Evolutionary conservation across 2,888 invertebrate genomes (phyloP), one percentile per base, ranked within the genome.

Genomic region (Embidobia sp.): DNA sequence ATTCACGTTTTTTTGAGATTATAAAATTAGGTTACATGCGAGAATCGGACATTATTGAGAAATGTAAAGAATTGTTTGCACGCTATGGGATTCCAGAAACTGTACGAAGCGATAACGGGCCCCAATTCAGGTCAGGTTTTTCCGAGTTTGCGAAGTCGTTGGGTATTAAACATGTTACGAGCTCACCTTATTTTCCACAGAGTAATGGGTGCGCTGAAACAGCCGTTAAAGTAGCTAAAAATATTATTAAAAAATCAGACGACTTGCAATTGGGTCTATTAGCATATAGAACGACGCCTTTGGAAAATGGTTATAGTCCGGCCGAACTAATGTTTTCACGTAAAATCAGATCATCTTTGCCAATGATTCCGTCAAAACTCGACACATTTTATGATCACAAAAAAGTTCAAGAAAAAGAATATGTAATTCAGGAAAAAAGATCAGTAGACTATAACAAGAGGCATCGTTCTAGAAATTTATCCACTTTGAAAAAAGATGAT

Each of bases 1-100:
- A 75, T 61, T 80, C 79, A 6, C 11, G 80, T 2, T 83, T 64
- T 46, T 64, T 80, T n/a, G 80, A 82, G 59, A 66, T 82, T 4
- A 11, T n/a, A 13, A 15, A 11, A 5, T n/a, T 63, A 7, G 42
- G 19, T 15, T 0, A n/a, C 5, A n/a, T 63, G 15, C 3, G 3
- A 0, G 42, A 63, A 31, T 11, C 49, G 40, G 81, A 79, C 2
- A 35, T 35, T 11, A 35, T 35, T 13, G 35, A 10, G 13, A 35
- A 2, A 11, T 35, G 35, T 7, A 10, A 35, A 13, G 7, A 35
- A 10, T 3, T n/a, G 10, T 35, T 35, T 13, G 13, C 35, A 10
- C 2, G 35, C 1, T 13, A 11, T 3, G 35, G 35, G 7, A 35
- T 35, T 13, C 13, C 35, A 13, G 10, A 10, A 13, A 13, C 11